phyloP scores from a whole-genome alignment of 2,888 invertebrate genomes.

The Ophion costatus region DNA sequence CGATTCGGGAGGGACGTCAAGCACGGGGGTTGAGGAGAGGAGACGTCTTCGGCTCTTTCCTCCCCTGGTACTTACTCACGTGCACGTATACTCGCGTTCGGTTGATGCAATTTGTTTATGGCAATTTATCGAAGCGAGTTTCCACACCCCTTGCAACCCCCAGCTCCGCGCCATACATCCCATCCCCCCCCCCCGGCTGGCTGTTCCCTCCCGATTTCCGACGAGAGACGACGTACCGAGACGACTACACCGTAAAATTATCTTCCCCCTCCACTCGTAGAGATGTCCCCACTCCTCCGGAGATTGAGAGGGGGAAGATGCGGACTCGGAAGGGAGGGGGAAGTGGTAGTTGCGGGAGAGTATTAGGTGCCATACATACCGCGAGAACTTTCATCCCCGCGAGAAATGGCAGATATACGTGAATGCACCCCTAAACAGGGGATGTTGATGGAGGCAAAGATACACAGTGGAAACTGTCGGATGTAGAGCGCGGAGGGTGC shows the following conservation, averaged over 20 bases:
- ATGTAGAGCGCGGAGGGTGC: conserved; percentile 23
- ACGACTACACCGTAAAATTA: conserved; percentile 51
- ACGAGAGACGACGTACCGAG: conserved; percentile 25
- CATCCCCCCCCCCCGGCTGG: neutral
- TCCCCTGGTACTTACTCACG: neutral
- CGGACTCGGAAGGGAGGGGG: neutral
- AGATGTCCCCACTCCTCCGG: too few species aligned
- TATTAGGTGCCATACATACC: conserved; percentile 12
- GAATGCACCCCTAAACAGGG: conserved; percentile 14
- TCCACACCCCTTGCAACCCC: neutral
- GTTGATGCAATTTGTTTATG: conserved; percentile 65
- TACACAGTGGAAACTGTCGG: neutral
- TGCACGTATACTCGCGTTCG: conserved; percentile 36
- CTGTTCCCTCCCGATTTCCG: conserved; percentile 23
- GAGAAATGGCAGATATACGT: conserved; percentile 9
- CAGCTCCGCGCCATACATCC: neutral
- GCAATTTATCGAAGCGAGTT: conserved; percentile 59
- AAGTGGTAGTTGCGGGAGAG: neutral
- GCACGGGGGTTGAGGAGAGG: neutral
- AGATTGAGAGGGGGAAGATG: neutral
- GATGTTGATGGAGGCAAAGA: neutral
- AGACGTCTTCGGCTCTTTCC: neutral
- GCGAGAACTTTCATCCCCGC: conserved; percentile 12
- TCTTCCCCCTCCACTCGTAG: conserved; percentile 8
- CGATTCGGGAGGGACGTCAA: conserved; percentile 4